These are phyloP conservation scores for Anadara kagoshimensis DNA, from an alignment of 1,140 invertebrate species.

Conservation along the genomic window DNA sequence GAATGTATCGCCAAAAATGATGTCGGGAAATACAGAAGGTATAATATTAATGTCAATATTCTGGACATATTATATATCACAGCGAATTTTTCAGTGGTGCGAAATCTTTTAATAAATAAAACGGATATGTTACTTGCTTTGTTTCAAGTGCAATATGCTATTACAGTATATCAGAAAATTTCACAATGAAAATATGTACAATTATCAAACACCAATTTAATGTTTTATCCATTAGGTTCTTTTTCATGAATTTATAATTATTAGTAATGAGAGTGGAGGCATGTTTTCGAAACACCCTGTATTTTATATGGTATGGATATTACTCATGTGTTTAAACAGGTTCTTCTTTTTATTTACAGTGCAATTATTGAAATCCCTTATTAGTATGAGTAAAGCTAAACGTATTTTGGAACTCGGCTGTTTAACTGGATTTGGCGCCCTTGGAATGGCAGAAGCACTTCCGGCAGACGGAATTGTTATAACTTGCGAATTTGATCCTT, in stretches of 20 bases:
- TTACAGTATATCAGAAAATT: no score
- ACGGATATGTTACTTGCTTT: neutral
- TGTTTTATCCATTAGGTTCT: no score
- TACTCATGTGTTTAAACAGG: neutral
- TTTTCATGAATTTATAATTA: no score
- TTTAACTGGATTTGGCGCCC: conserved; percentile 43
- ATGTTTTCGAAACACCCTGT: no score
- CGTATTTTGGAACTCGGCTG: conserved; percentile 41
- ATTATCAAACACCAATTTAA: no score
- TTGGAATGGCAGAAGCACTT: conserved; percentile 46
- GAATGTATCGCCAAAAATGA: conserved; percentile 3
- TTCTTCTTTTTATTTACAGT: neutral
- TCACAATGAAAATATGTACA: no score
- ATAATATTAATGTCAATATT: conserved; percentile 6
- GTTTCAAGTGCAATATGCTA: neutral
- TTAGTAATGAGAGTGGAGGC: no score
- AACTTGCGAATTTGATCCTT: conserved; percentile 41
- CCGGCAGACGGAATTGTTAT: conserved; percentile 36
- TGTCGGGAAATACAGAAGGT: conserved; percentile 38
- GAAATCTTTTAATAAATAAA: neutral
- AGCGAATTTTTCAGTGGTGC: neutral
- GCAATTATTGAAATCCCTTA: conserved; percentile 19
- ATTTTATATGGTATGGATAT: no score
- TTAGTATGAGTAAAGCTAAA: conserved; percentile 32
- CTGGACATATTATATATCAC: neutral